Conservation (phyloP, 2,113 vertebrate species). For the Neodon shergylaensis region DNA sequence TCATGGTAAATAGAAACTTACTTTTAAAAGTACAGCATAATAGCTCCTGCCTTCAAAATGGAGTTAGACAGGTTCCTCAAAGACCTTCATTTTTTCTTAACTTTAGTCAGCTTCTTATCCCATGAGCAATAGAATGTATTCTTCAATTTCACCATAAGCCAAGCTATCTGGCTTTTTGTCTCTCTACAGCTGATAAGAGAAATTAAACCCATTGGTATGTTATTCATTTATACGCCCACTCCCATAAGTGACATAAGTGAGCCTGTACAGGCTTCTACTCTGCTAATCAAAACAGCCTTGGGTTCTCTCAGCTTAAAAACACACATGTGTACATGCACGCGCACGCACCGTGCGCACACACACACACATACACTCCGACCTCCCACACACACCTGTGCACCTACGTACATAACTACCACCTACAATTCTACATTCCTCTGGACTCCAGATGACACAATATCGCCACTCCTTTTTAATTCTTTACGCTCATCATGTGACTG, state of each 20-base stretch:
- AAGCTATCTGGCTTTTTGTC: not conserved
- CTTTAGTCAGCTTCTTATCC: not conserved
- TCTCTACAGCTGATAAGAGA: not conserved
- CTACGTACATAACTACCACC: accelerated
- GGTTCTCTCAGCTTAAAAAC: not conserved
- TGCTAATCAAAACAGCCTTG: not conserved
- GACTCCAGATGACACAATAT: not conserved
- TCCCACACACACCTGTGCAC: not conserved
- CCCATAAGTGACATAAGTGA: not conserved
- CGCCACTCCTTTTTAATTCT: not conserved
- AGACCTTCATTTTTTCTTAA: not conserved
- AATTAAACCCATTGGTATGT: not conserved
- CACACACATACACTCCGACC: not conserved
- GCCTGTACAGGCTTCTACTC: not conserved
- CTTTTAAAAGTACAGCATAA: not conserved
- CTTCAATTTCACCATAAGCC: not conserved
- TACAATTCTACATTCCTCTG: not conserved
- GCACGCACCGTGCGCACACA: too few species aligned
- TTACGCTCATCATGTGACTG: not conserved
- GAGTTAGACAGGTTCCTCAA: not conserved
- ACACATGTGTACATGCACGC: not conserved
- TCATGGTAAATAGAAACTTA: not conserved
- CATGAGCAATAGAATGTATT: not conserved
- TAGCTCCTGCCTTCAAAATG: not conserved
- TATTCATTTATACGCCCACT: not conserved